Evolutionary conservation across 2,113 vertebrate species (phyloP).

Genomic region (Zootoca vivipara): DNA sequence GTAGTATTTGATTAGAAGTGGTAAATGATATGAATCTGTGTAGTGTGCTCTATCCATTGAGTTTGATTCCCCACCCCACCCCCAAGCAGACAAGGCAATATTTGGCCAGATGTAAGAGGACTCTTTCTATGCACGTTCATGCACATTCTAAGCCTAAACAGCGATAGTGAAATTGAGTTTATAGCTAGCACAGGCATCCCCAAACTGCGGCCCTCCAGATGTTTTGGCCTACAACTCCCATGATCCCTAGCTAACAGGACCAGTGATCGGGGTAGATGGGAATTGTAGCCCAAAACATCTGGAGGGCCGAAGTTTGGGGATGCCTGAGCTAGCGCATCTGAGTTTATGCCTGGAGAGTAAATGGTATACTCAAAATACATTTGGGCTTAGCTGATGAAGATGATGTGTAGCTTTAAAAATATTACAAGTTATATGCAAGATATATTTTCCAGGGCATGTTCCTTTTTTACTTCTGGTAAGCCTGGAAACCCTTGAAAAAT

Average conservation of each 20-base stretch:
- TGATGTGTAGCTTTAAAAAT: background rate
- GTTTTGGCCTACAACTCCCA: too few relatives aligned
- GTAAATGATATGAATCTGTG: background rate
- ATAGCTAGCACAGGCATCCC: background rate
- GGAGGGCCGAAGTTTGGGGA: too few relatives aligned
- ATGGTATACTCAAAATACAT: background rate
- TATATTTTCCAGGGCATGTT: background rate
- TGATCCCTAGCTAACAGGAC: too few relatives aligned
- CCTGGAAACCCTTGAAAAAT: background rate
- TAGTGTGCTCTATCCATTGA: background rate
- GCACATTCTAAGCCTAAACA: background rate
- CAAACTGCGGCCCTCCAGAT: too few relatives aligned
- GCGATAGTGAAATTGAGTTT: background rate
- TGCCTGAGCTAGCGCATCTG: background rate
- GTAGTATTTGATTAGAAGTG: background rate
- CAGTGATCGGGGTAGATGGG: too few relatives aligned
- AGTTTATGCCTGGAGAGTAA: constrained; percentile 10
- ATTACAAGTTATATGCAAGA: fast-evolving
- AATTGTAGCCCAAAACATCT: too few relatives aligned
- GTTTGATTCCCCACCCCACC: background rate
- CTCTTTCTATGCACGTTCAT: background rate
- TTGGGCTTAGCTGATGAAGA: background rate
- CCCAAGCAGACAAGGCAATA: background rate
- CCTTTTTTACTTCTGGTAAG: background rate
- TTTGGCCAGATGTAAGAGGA: background rate